Evolutionary conservation across 92 coral and sea anemone species (phyloP).

Genomic region (Siderastrea radians): DNA sequence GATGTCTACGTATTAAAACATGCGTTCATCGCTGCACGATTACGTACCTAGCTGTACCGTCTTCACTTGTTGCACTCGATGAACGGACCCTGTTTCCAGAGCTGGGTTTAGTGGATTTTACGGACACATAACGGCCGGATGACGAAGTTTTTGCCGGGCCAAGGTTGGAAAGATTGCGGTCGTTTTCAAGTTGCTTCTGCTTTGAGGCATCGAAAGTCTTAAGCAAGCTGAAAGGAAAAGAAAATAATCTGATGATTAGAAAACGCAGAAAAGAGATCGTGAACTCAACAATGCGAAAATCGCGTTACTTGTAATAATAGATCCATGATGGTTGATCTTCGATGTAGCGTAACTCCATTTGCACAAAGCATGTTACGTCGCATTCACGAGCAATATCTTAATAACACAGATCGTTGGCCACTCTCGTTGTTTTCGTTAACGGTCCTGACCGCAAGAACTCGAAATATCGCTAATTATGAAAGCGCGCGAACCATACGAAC

Average conservation of each 20-base stretch:
- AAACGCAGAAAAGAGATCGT: not conserved
- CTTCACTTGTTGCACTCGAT: slow-evolving; percentile 86
- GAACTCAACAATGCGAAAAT: not conserved
- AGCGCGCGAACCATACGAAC: not conserved
- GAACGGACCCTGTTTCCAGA: slow-evolving; percentile 57
- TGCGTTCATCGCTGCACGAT: not conserved
- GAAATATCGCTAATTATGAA: not conserved
- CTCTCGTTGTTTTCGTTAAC: not conserved
- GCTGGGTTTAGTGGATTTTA: slow-evolving; percentile 29
- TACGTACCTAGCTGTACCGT: slow-evolving; percentile 69
- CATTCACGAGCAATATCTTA: not conserved
- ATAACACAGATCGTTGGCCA: not conserved
- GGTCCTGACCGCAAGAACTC: slow-evolving; percentile 10
- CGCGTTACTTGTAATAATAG: slow-evolving; percentile 73
- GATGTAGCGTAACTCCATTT: slow-evolving; percentile 18
- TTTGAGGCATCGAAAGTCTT: slow-evolving; percentile 89
- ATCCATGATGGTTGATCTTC: slow-evolving; percentile 69
- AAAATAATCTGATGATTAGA: not conserved
- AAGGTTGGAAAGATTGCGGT: slow-evolving; percentile 77
- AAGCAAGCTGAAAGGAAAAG: slow-evolving; percentile 64
- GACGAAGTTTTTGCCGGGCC: slow-evolving; percentile 64
- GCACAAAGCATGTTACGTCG: not conserved
- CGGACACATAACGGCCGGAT: slow-evolving; percentile 35
- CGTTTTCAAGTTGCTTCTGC: slow-evolving; percentile 96
- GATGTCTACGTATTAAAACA: not conserved